Percentiles rank a stretch among this genome's conserved stretches.
Evolutionary conservation across 1,140 invertebrate species (phyloP).

Genomic region (Drosophila arizonae): DNA sequence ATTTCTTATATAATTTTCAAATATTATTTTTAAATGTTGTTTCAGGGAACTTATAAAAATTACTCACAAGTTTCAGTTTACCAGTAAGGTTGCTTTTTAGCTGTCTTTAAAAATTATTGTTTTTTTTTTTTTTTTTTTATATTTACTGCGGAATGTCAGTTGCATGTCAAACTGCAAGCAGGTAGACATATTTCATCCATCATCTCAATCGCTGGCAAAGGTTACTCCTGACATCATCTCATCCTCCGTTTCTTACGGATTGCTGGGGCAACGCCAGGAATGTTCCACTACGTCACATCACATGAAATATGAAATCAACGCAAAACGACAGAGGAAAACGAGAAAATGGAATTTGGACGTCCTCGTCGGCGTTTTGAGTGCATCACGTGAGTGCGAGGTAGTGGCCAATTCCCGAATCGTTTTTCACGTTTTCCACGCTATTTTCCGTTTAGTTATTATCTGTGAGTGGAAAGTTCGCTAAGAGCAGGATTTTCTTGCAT

Average conservation of each 20-base stretch:
- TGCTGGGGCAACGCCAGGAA: slow-evolving; percentile 63
- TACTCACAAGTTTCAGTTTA: no score
- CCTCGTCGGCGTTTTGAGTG: slow-evolving; percentile 14
- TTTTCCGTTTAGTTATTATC: not conserved
- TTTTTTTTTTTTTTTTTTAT: no score
- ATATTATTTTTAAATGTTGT: no score
- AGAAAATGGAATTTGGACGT: slow-evolving; percentile 14
- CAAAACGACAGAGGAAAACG: slow-evolving; percentile 17
- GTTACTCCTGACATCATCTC: not conserved
- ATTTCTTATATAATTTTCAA: no score
- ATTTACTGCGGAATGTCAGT: not conserved
- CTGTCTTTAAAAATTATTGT: no score
- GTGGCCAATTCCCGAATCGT: slow-evolving; percentile 76
- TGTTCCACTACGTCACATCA: slow-evolving; percentile 83
- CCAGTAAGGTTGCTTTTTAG: no score
- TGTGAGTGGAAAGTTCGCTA: slow-evolving; percentile 1
- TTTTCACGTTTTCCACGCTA: slow-evolving; percentile 8
- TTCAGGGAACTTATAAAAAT: no score
- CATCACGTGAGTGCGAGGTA: slow-evolving; percentile 82
- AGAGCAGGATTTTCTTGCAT: slow-evolving; percentile 1
- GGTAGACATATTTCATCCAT: not conserved
- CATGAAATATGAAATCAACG: slow-evolving; percentile 72
- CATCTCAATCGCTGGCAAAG: not conserved
- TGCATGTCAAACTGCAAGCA: not conserved
- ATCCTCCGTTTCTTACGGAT: not conserved